These are phyloP conservation scores for Aphidius gifuensis DNA, from an alignment of 1,140 invertebrate species.

Conservation along the genomic window DNA sequence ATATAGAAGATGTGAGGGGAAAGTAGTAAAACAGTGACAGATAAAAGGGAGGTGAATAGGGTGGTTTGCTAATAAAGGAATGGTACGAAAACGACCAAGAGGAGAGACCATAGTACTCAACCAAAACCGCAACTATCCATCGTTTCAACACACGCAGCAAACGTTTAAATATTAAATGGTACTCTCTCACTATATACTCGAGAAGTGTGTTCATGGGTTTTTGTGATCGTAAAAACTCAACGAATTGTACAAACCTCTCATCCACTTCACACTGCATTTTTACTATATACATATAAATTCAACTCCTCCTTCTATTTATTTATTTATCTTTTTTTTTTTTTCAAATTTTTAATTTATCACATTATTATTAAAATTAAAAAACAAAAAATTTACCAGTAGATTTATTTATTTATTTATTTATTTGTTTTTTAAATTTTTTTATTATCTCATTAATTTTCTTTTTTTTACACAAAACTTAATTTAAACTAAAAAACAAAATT, in stretches of 20 bases:
- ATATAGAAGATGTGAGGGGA: not conserved
- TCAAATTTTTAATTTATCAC: too few relatives aligned
- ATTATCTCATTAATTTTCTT: too few relatives aligned
- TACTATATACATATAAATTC: too few relatives aligned
- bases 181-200: conserved; percentile 26
- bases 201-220: conserved; percentile 3
- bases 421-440: too few relatives aligned
- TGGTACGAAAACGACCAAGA: conserved; percentile 26
- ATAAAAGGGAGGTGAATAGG: conserved; percentile 12
- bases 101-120: conserved; percentile 14
- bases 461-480: too few relatives aligned
- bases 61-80: conserved; percentile 42
- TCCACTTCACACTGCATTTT: conserved; percentile 8
- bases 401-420: too few relatives aligned
- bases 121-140: conserved; percentile 47
- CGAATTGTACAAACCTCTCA: not conserved
- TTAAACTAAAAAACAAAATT: too few relatives aligned
- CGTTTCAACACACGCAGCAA: conserved; percentile 45
- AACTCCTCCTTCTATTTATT: too few relatives aligned
- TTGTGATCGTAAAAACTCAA: conserved; percentile 43
- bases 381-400: too few relatives aligned
- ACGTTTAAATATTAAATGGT: conserved; percentile 55
- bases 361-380: too few relatives aligned
- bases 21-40: not conserved
- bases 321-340: too few relatives aligned